Evolutionary conservation across 2,797 vertebrate species (phyloP).

Genomic region (Xiphorhynchus erythropygius): DNA sequence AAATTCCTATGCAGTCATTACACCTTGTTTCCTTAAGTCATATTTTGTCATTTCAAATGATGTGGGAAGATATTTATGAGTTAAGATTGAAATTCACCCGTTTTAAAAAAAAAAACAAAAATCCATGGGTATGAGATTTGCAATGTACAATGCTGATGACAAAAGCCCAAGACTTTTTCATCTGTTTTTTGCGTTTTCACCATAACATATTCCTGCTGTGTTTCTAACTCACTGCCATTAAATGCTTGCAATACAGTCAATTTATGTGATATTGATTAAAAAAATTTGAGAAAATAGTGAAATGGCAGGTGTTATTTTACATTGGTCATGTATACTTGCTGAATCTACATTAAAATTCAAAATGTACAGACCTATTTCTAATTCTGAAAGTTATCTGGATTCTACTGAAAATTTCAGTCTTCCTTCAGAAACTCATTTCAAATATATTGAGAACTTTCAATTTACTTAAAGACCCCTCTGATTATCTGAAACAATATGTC

Average conservation of each 20-base stretch:
- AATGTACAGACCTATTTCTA: slow-evolving; percentile 1
- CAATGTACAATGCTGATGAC: not conserved
- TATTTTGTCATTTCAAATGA: not conserved
- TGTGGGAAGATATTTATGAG: not conserved
- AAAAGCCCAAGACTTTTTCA: not conserved
- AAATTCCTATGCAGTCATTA: not conserved
- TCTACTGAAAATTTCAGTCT: not conserved
- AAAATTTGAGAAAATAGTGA: slow-evolving; percentile 6
- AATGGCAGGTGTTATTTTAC: not conserved
- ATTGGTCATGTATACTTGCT: not conserved
- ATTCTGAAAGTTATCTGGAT: not conserved
- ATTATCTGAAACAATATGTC: not conserved
- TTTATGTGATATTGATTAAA: not conserved
- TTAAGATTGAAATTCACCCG: not conserved
- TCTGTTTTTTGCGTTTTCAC: not conserved
- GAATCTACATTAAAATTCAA: slow-evolving; percentile 34
- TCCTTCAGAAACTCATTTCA: not conserved
- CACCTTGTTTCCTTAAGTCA: not conserved
- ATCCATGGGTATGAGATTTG: not conserved
- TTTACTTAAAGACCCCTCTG: not conserved
- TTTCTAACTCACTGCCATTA: not conserved
- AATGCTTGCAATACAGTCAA: not conserved
- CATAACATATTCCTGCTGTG: not conserved
- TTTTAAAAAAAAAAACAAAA: not conserved
- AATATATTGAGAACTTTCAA: not conserved